Evolutionary conservation across 2,113 vertebrate species (phyloP).

Genomic region (Callipepla californica): DNA sequence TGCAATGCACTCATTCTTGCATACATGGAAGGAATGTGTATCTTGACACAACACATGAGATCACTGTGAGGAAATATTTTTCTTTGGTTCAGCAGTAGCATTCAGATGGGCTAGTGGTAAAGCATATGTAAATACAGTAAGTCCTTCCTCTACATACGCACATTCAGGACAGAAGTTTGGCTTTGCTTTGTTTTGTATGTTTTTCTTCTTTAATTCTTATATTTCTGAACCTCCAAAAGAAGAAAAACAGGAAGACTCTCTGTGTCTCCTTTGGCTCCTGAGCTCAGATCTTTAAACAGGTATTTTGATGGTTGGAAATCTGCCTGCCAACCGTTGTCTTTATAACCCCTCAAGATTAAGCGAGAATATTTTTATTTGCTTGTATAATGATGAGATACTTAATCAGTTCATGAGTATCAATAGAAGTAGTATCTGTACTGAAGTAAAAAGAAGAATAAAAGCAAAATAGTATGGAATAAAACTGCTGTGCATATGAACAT

Average conservation of each 20-base stretch:
- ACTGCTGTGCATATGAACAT: rapidly evolving
- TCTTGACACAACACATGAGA: not conserved
- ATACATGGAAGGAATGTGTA: not conserved
- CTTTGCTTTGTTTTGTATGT: not conserved
- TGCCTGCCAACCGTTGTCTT: not conserved
- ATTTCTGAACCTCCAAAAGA: not conserved
- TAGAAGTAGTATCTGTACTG: not conserved
- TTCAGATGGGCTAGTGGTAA: not conserved
- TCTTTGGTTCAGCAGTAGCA: not conserved
- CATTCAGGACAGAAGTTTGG: not conserved
- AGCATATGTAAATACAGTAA: not conserved
- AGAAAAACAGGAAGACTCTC: not conserved
- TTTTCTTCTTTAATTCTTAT: not conserved
- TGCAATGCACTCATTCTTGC: not conserved
- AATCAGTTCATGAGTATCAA: not conserved
- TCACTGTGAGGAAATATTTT: not conserved
- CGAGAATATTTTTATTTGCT: not conserved
- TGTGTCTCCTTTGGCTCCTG: not conserved
- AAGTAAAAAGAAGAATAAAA: not conserved
- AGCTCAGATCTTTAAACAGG: not conserved
- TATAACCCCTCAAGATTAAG: not conserved
- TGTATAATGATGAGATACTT: not conserved
- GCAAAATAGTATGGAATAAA: not conserved
- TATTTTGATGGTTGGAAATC: not conserved
- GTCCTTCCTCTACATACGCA: not conserved